Evolutionary conservation across 2,113 vertebrate genomes (phyloP).

Genomic region (Hucho hucho): DNA sequence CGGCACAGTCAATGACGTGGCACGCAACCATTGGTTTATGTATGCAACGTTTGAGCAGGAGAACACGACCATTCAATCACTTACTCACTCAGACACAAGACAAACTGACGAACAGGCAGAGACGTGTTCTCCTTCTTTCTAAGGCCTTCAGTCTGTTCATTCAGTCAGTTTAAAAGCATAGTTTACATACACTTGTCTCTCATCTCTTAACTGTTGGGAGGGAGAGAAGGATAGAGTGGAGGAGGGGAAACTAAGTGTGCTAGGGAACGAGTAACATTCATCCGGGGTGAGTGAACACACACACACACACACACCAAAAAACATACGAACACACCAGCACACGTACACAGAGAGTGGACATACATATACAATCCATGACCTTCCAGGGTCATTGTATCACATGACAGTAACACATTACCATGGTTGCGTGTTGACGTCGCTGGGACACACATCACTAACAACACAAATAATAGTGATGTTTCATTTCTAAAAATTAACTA

Average conservation of each 20-base stretch:
- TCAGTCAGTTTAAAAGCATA: conserved; percentile 40
- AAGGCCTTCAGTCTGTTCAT: conserved; percentile 56
- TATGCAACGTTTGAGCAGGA: no score
- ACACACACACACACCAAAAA: not conserved
- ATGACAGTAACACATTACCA: conserved; percentile 13
- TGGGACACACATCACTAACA: conserved; percentile 32
- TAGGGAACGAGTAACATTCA: conserved; percentile 30
- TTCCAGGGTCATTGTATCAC: conserved; percentile 24
- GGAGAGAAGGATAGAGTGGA: conserved; percentile 26
- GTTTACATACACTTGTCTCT: conserved; percentile 35
- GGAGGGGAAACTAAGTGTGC: not conserved
- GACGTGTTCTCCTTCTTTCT: conserved; percentile 29
- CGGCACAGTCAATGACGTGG: no score
- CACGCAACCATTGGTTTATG: no score
- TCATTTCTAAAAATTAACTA: conserved; percentile 25
- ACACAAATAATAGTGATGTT: conserved; percentile 33
- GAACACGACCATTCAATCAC: no score
- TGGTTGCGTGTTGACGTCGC: conserved; percentile 32
- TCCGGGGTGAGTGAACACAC: not conserved
- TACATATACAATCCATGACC: conserved; percentile 37
- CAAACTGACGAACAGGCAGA: conserved; percentile 13
- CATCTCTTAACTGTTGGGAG: conserved; percentile 46
- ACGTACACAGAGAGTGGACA: conserved; percentile 40
- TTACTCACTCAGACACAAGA: conserved; percentile 37
- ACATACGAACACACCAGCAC: conserved; percentile 34